These are phyloP conservation scores for Takifugu bimaculatus DNA, from an alignment of 2,113 vertebrate genomes.

Conservation along the genomic window DNA sequence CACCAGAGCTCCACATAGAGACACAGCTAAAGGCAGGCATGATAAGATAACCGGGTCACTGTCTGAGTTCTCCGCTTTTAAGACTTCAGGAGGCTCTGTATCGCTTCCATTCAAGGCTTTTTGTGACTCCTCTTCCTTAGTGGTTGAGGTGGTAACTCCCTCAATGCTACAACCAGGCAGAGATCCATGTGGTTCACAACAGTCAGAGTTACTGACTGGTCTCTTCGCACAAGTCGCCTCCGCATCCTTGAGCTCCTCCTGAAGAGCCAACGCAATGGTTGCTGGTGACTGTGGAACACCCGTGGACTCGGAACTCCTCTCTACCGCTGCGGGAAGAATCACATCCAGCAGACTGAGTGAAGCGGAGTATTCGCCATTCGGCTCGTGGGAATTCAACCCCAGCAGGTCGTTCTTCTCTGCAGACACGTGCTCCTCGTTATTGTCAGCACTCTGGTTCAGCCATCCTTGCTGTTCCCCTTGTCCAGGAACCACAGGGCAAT, in stretches of 20 bases:
- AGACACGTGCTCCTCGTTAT: constrained; percentile 26
- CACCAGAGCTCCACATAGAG: constrained; percentile 74
- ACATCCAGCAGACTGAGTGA: constrained; percentile 61
- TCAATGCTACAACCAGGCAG: neutral
- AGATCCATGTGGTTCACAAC: constrained; percentile 1
- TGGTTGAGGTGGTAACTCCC: constrained; percentile 4
- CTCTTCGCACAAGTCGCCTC: constrained; percentile 10
- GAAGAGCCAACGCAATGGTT: neutral
- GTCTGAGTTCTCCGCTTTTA: constrained; percentile 27
- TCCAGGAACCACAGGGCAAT: constrained; percentile 55
- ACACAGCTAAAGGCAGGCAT: constrained; percentile 77
- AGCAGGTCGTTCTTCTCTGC: constrained; percentile 15
- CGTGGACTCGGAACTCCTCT: constrained; percentile 39
- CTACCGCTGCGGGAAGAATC: constrained; percentile 67
- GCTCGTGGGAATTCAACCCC: constrained; percentile 27
- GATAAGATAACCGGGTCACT: constrained; percentile 60
- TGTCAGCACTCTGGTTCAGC: constrained; percentile 11
- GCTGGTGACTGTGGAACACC: constrained; percentile 9
- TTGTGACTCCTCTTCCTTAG: constrained; percentile 9
- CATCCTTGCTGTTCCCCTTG: constrained; percentile 14
- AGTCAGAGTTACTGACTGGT: constrained; percentile 13
- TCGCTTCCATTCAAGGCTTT: constrained; percentile 5
- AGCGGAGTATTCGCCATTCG: constrained; percentile 28
- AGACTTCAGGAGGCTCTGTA: constrained; percentile 5
- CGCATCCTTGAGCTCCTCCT: constrained; percentile 18